These are phyloP conservation scores for Thunnus albacares DNA, from an alignment of 2,797 vertebrate genomes.

Conservation along the genomic window DNA sequence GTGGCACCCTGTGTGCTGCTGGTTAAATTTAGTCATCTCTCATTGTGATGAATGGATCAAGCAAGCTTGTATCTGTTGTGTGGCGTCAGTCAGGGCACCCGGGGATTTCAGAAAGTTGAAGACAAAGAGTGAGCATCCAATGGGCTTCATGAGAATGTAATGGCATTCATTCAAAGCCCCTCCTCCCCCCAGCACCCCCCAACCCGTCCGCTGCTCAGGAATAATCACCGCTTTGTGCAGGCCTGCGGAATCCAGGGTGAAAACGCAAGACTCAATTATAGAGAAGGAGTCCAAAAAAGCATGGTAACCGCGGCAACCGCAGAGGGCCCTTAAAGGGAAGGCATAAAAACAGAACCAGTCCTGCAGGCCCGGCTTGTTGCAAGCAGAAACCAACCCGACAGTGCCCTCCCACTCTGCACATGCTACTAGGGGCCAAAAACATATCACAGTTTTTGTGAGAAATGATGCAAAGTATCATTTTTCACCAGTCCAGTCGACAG, in stretches of 20 bases:
- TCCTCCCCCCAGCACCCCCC: constrained; percentile 22
- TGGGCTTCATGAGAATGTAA: constrained; percentile 81
- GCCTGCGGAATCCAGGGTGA: constrained; percentile 81
- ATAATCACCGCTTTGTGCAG: constrained; percentile 89
- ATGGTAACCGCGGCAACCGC: constrained; percentile 81
- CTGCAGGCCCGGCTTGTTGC: constrained; percentile 8
- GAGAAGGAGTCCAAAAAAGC: constrained; percentile 79
- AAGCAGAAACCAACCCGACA: background rate
- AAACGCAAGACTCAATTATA: constrained; percentile 81
- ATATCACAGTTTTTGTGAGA: background rate
- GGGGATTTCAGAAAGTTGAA: constrained; percentile 36
- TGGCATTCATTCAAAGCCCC: constrained; percentile 78
- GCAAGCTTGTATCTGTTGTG: constrained; percentile 37
- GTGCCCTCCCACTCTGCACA: background rate
- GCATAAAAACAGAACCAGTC: constrained; percentile 56
- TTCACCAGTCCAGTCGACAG: background rate
- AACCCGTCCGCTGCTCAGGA: constrained; percentile 67
- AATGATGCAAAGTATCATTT: background rate
- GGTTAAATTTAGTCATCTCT: constrained; percentile 32
- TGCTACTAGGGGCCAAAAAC: background rate
- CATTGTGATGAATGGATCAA: constrained; percentile 48
- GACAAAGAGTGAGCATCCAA: constrained; percentile 76
- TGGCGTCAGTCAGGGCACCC: constrained; percentile 28
- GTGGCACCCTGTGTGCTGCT: background rate
- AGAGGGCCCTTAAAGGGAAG: constrained; percentile 71